Percentiles rank a stretch among this genome's conserved stretches.
Evolutionary conservation across 2,113 vertebrate species (phyloP).

Genomic region (Naja naja): DNA sequence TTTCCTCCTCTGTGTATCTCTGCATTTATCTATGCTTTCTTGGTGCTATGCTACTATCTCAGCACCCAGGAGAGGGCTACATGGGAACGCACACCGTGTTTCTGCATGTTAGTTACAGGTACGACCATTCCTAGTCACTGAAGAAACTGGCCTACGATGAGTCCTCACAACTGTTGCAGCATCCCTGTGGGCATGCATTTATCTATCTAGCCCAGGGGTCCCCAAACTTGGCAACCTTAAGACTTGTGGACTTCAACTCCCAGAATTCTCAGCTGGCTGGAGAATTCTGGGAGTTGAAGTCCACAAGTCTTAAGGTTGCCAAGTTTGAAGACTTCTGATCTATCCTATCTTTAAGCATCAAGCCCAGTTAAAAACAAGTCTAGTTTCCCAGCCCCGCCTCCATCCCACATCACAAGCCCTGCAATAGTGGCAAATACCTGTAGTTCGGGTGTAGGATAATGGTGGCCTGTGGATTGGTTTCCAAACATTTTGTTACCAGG

Average conservation of each 20-base stretch:
- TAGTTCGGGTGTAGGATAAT: too few relatives aligned
- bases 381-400: background rate
- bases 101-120: background rate
- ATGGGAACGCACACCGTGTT: background rate
- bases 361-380: background rate
- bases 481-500: too few relatives aligned
- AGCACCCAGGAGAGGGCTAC: fast-evolving
- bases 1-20: background rate
- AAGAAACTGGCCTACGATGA: background rate
- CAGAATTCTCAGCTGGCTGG: too few relatives aligned
- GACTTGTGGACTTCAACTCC: too few relatives aligned
- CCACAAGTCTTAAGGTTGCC: too few relatives aligned
- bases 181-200: background rate
- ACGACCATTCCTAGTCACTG: background rate
- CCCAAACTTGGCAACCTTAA: too few relatives aligned
- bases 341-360: background rate
- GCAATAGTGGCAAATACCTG: too few relatives aligned
- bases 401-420: background rate
- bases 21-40: too few relatives aligned
- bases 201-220: background rate
- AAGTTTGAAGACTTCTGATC: too few relatives aligned
- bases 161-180: background rate
- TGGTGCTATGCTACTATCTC: fast-evolving
- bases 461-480: too few relatives aligned
- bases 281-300: too few relatives aligned